These are phyloP conservation scores for Platycheirus rosarum DNA, from an alignment of 2,888 invertebrate genomes.

Conservation along the genomic window DNA sequence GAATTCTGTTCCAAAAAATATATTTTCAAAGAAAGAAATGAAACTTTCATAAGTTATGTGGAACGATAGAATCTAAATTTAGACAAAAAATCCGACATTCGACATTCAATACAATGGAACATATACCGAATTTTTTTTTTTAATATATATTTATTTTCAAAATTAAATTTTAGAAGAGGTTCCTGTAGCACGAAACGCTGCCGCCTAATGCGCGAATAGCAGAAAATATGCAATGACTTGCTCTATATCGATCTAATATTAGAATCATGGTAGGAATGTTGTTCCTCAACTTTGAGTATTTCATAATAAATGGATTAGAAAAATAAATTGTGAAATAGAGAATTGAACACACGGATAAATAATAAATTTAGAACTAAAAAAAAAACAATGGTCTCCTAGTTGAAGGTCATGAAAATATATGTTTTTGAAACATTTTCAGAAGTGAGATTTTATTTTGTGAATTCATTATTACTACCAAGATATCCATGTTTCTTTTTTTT, in stretches of 20 bases:
- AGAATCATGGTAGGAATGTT: conserved; percentile 59
- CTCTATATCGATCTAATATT: conserved; percentile 59
- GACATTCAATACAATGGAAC: conserved; percentile 72
- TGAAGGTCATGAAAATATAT: too few species aligned
- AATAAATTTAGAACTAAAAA: background rate
- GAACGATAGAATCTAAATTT: conserved; percentile 67
- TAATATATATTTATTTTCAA: conserved; percentile 28
- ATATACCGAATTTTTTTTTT: conserved; percentile 30
- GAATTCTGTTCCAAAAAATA: conserved; percentile 65
- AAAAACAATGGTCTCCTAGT: background rate
- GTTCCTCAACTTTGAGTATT: conserved; percentile 46
- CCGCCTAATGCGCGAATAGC: conserved; percentile 46
- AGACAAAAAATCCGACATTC: conserved; percentile 56
- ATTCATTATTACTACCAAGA: too few species aligned
- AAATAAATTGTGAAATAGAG: conserved; percentile 24
- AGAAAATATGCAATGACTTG: conserved; percentile 63
- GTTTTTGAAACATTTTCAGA: too few species aligned
- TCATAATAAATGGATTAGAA: background rate
- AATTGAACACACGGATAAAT: background rate
- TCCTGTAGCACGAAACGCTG: conserved; percentile 18
- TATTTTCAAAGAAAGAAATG: background rate
- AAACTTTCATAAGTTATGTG: conserved; percentile 65
- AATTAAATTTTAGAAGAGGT: conserved; percentile 26
- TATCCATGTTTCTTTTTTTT: too few species aligned
- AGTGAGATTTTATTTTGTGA: too few species aligned